Evolutionary conservation across 2,113 vertebrate species (phyloP).

Genomic region (Cyphomyrus discorhynchus): DNA sequence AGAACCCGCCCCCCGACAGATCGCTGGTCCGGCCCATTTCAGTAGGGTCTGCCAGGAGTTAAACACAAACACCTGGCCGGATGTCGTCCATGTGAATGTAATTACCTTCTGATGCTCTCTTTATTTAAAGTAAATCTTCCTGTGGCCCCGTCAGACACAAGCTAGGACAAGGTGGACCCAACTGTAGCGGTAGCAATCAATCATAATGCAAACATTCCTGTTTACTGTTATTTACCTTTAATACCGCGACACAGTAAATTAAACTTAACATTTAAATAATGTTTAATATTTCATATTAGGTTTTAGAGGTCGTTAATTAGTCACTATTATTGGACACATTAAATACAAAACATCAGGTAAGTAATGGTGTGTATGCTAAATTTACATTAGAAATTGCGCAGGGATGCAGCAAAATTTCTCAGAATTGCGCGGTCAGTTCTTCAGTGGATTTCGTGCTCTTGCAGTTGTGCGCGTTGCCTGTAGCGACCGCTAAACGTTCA

Average conservation of each 20-base stretch:
- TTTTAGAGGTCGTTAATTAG: background rate
- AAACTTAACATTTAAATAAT: background rate
- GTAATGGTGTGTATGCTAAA: background rate
- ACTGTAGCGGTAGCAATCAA: background rate
- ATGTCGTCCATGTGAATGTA: conserved; percentile 3
- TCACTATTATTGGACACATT: background rate
- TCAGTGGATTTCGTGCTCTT: background rate
- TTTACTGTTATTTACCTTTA: background rate
- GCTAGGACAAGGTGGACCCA: background rate
- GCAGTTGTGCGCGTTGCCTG: background rate
- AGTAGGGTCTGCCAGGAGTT: background rate
- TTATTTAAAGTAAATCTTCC: background rate
- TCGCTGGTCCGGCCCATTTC: background rate
- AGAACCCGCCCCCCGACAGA: background rate
- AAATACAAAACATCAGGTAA: background rate
- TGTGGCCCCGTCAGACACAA: background rate
- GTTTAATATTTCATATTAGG: background rate
- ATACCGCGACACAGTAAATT: background rate
- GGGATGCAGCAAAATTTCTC: background rate
- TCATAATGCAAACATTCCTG: background rate
- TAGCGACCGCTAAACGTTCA: background rate
- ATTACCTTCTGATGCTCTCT: background rate
- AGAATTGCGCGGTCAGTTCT: background rate
- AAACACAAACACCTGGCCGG: conserved; percentile 5
- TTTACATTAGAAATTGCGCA: background rate